Base-by-base conservation (phyloP, 2,113 vertebrate species). In the Tinamus guttatus region DNA sequence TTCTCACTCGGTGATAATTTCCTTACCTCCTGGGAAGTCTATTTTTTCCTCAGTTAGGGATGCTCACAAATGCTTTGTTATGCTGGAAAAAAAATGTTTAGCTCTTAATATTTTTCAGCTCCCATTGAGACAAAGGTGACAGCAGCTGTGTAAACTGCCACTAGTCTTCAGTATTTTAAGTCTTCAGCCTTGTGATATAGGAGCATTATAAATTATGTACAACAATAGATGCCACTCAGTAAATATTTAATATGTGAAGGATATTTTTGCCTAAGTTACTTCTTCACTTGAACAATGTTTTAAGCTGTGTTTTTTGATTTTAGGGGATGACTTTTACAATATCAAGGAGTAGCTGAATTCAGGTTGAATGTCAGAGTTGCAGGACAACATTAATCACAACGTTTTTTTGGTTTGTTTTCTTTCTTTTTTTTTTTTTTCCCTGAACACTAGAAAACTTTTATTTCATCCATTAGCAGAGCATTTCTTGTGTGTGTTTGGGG, bases 271-370 rank as follows among this genome's bases (percentile, higher is more conserved):
- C 90, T 63, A 94, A 97, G 97, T 96, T 75, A 90, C 94, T 97
- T 98, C 97, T 97, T 96, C 59, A 79, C 79, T 96, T 38, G 34
- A 95, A 87, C 87, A 93, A 60, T 97, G 89, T 98, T 98, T 98
- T 97, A 96, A 97, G 80, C 75, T 91, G 76, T 94, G 20, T 54
- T 90, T 97, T 97, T 96, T 94, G 59, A 76, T 71, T 96, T 97
- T 97, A 94, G 93, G 80, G 92, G 87, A 80, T 95, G 96, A 81
- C 78, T 95, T 96, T 87, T 94, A 95, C 95, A 96, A 92, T 97
- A 91, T 64, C 52, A 86, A 70, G 38, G 38, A 96, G 45, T 91
- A 93, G 92, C 54, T 80, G 79, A 81, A 95, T 96, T 67, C 94
- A 87, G 87, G 97, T 87, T 97, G 96, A 98, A 97, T 96, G 89